phyloP scores from a whole-genome alignment of 2,888 invertebrate species.

The Sinelater perroti region DNA sequence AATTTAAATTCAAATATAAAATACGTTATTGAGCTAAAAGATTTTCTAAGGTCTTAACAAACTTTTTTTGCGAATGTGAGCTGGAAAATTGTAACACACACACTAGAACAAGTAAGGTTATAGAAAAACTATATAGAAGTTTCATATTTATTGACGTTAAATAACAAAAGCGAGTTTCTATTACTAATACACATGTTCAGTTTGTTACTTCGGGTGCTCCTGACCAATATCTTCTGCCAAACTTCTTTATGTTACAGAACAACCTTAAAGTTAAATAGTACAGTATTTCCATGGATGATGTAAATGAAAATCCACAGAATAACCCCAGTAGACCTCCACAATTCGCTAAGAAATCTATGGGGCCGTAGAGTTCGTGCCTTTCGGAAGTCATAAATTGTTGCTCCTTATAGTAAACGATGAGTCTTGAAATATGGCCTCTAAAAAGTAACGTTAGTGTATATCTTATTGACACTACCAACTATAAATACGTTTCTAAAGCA shows the following conservation, averaged over 20 bases:
- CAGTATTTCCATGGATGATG: slow-evolving; percentile 69
- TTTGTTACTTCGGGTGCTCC: slow-evolving; percentile 9
- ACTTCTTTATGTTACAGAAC: slow-evolving; percentile 62
- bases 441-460: slow-evolving; percentile 24
- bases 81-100: no score
- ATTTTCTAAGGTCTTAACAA: no score
- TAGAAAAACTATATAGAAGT: no score
- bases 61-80: no score
- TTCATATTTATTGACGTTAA: no score
- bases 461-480: not conserved
- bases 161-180: no score
- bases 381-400: slow-evolving; percentile 66
- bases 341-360: slow-evolving; percentile 67
- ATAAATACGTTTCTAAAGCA: slow-evolving; percentile 1
- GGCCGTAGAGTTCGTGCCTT: slow-evolving; percentile 66
- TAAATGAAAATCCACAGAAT: slow-evolving; percentile 71
- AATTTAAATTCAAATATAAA: no score
- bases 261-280: slow-evolving; percentile 66
- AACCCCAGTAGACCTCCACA: slow-evolving; percentile 68
- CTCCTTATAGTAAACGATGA: slow-evolving; percentile 75
- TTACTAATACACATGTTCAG: no score
- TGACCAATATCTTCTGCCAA: slow-evolving; percentile 58
- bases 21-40: no score
- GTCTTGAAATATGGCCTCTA: slow-evolving; percentile 62
- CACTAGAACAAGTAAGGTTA: no score